These are phyloP conservation scores for Lasioglossum villosulum DNA, from an alignment of 2,888 invertebrate species.

Conservation along the genomic window DNA sequence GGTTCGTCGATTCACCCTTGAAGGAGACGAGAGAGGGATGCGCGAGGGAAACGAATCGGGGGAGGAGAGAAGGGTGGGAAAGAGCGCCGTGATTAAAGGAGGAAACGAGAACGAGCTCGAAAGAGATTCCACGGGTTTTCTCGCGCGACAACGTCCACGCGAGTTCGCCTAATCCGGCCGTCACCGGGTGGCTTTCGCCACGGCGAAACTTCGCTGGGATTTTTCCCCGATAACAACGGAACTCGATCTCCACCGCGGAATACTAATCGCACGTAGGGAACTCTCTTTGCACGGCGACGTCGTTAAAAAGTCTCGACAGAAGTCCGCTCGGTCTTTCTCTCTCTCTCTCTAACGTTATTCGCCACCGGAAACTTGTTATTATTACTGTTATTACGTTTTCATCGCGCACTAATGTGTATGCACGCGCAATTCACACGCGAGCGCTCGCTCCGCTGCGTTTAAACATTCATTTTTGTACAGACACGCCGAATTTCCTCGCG, in stretches of 20 bases:
- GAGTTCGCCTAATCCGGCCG: conserved; percentile 46
- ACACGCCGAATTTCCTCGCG: neutral
- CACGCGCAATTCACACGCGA: neutral
- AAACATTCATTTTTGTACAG: neutral
- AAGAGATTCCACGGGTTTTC: conserved; percentile 8
- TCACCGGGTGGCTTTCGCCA: conserved; percentile 31
- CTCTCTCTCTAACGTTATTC: neutral
- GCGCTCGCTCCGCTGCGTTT: neutral
- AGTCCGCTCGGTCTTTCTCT: neutral
- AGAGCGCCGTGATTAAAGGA: conserved; percentile 67
- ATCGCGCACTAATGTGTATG: conserved; percentile 1
- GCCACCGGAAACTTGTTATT: neutral
- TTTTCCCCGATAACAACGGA: conserved; percentile 59
- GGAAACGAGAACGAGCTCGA: conserved; percentile 46
- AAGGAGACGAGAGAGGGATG: neutral
- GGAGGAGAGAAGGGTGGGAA: conserved; percentile 31
- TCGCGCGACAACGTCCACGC: conserved; percentile 23
- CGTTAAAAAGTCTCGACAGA: conserved; percentile 50
- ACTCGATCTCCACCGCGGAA: conserved; percentile 55
- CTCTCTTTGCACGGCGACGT: conserved; percentile 1
- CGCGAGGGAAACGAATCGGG: neutral
- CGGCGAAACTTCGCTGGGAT: conserved; percentile 18
- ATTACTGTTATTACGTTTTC: conserved; percentile 12
- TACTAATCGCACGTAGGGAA: conserved; percentile 57
- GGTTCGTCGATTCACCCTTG: conserved; percentile 43